A percentile compares a stretch with the other conserved stretches of the same genome.
Evolutionary conservation across 2,797 vertebrate genomes (phyloP).

Genomic region (Acanthopagrus latus): DNA sequence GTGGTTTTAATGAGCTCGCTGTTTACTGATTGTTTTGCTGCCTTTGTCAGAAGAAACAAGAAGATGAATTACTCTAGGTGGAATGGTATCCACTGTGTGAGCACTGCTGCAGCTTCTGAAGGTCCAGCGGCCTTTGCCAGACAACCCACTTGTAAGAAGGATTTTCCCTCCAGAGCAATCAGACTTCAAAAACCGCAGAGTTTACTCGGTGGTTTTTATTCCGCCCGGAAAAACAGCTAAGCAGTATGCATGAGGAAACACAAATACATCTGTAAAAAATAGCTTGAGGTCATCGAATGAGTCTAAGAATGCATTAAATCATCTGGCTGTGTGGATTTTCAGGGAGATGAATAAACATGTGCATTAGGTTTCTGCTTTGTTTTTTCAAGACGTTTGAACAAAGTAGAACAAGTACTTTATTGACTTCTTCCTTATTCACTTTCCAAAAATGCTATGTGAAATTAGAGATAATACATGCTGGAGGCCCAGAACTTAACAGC

Average conservation of each 20-base stretch:
- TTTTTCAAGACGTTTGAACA: neutral
- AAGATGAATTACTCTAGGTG: conserved; percentile 52
- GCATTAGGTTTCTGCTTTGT: neutral
- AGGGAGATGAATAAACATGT: conserved; percentile 34
- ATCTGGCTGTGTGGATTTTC: conserved; percentile 25
- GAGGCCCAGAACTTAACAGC: conserved; percentile 8
- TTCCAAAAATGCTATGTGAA: conserved; percentile 14
- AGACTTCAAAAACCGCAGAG: conserved; percentile 54
- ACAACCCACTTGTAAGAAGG: conserved; percentile 61
- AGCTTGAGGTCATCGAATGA: conserved; percentile 52
- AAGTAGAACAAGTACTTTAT: neutral
- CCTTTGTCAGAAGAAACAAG: conserved; percentile 55
- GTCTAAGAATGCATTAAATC: conserved; percentile 41
- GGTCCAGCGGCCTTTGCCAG: conserved; percentile 38
- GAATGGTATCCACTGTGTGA: conserved; percentile 9
- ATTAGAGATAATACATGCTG: conserved; percentile 10
- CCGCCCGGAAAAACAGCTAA: conserved; percentile 62
- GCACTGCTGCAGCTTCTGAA: conserved; percentile 35
- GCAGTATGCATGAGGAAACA: conserved; percentile 53
- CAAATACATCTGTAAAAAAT: conserved; percentile 60
- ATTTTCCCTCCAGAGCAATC: conserved; percentile 54
- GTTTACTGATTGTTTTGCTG: conserved; percentile 67
- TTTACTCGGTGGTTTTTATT: conserved; percentile 66
- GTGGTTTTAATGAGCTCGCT: conserved; percentile 70
- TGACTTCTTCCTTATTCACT: conserved; percentile 12